Base-by-base conservation (phyloP, 1,140 invertebrate species). In the Drosophila pandora region DNA sequence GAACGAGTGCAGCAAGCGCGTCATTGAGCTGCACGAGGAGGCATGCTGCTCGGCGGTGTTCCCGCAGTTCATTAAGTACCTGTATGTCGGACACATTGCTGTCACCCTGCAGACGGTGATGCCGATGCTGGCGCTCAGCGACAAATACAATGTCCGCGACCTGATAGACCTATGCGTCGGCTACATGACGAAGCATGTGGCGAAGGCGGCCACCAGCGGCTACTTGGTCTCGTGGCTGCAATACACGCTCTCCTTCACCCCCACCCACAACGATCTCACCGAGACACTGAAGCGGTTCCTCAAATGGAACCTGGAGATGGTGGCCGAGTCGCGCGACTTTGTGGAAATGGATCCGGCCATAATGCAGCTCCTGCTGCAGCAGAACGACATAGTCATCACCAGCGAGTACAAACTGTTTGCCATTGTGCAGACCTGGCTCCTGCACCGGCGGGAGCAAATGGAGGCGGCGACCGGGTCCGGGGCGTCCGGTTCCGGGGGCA, bases 111-210 rank as follows among this genome's bases (percentile, higher is more conserved):
- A 94, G 37, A 95, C 95, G 57, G 97, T 98, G 22, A 94, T 98
- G 91, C 96, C 97, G 10, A 94, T 98, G 68, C 92, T 98, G 28
- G 96, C 95, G 4, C 92, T 99, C 37, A 97, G 97, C 30, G 97
- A 99, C 91, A 99, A 99, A 92, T 99, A 99, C 92, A 97, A 98
- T 93, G 96, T 98, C 4, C 96, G 95, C 94, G 97, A 98, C 92
- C 93, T 98, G 76, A 95, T 96, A 63, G 93, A 93, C 3, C 92
- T 97, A 12, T 98, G 97, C 90, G 93, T 97, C 25, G 94, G 95
- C 50, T 99, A 97, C 88, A 98, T 98, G 97, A 95, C 94, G 60
- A 94, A 95, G 78, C 96, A 98, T 91, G 95, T 98, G 52, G 96
- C 97, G 8, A 94, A 96, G 73, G 97, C 97, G 7, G 96, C 95